Evolutionary conservation across 2,797 vertebrate genomes (phyloP), one percentile per base, ranked within the genome.

Genomic region (Spheniscus humboldti): DNA sequence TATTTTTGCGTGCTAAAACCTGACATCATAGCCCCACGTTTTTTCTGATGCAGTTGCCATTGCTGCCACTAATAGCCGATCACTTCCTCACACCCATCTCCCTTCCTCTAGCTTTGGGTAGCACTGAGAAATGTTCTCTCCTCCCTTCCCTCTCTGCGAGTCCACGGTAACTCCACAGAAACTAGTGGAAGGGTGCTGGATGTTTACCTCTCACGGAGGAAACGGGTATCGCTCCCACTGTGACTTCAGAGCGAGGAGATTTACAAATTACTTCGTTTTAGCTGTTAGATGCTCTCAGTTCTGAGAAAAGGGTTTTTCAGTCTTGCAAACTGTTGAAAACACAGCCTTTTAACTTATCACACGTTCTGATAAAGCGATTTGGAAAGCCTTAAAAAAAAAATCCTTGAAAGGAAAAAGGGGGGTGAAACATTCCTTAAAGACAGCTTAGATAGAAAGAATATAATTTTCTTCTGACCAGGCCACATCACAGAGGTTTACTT

Each of bases 401-500:
- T 31, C 60, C 74, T 95, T 93, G 85, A 86, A 86, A 86, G 62
- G 82, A 76, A 87, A 93, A 92, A 79, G 28, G n/a, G n/a, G 59
- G 59, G 78, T 57, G 66, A 94, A 94, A 60, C 56, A 30, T 91
- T 88, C 56, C 91, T 77, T 79, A 92, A 88, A 80, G 76, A 88
- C 2, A 0, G 78, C 72, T 56, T 43, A 64, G 35, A 71, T 18
- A 92, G 66, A 94, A 92, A 81, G 69, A 93, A 94, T 75, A 92
- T 84, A 90, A 80, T 75, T 96, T 91, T 96, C 57, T 93, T 85
- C 89, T 84, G 91, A 90, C 50, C 85, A 81, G 81, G 79, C 87
- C 87, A 94, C 92, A 96, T 94, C 88, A 96, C 88, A 91, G 90
- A 92, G 82, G 69, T 95, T 94, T 92, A 86, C 69, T 80, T 94